Evolutionary conservation across 1,140 invertebrate species (phyloP).

Genomic region (Mercenaria mercenaria): DNA sequence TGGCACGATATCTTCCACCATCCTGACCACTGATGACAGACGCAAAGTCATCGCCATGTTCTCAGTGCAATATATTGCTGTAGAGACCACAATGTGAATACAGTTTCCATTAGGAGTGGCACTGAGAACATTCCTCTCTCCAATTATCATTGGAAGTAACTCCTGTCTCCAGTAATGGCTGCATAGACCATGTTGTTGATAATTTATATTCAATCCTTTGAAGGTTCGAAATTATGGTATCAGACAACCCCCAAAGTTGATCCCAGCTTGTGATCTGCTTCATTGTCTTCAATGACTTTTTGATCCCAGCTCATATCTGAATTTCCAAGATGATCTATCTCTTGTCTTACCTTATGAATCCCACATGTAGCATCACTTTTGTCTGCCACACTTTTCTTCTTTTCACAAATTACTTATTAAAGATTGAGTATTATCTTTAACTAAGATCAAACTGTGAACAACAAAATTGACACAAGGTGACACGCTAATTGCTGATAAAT

Average conservation of each 20-base stretch:
- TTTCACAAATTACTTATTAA: too few relatives aligned
- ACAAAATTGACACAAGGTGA: too few relatives aligned
- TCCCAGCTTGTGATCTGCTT: not conserved
- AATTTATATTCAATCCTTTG: not conserved
- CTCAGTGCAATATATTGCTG: not conserved
- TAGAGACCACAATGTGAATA: not conserved
- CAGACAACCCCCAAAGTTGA: not conserved
- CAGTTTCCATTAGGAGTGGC: constrained; percentile 2
- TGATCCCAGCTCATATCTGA: not conserved
- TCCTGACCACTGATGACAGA: not conserved
- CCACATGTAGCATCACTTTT: too few relatives aligned
- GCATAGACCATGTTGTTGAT: not conserved
- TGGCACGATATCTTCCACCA: not conserved
- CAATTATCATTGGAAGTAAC: not conserved
- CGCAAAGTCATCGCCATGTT: not conserved
- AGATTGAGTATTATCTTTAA: too few relatives aligned
- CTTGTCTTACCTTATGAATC: not conserved
- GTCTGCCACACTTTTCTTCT: too few relatives aligned
- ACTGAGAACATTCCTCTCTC: not conserved
- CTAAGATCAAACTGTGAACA: too few relatives aligned
- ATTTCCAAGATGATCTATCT: not conserved
- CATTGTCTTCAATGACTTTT: not conserved
- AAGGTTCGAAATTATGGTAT: not conserved
- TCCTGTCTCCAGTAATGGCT: not conserved
- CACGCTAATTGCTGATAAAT: too few relatives aligned